Evolutionary conservation across 92 coral and sea anemone species (phyloP), one percentile per base, ranked within the genome.

Genomic region (Plumapathes pennacea): DNA sequence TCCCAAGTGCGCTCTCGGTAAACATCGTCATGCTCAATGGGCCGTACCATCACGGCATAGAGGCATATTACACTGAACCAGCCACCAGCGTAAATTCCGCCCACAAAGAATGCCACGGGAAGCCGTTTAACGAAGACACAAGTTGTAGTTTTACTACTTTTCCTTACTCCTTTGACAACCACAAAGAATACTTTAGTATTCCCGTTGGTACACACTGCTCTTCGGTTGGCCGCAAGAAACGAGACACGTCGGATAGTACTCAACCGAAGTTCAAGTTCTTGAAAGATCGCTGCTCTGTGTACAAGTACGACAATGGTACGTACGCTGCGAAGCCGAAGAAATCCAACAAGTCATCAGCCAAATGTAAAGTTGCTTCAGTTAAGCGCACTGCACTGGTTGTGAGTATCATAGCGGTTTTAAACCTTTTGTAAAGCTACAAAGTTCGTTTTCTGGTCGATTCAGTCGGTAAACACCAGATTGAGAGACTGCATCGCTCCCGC

Each of bases 41-140:
- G 32, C 81, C 81, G 1, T 74, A 74, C 20, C 74, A 74, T 34
- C 81, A 74, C 37, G 81, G 81, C 2, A 58, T 64, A 2, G 67
- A 74, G 15, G 74, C 50, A 7, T 64, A 48, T 41, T 64, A 63
- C 74, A 25, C 53, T 40, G 25, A 29, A n/a, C 13, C 13, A 38
- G 81, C 81, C 17, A 12, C 38, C 10, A 64, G 52, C 48, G 53
- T 31, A 3, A 30, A 74, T 34, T 74, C 67, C 28, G 21, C 11
- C 3, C 74, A 74, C 81, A 64, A 40, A 32, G 74, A 74, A 49
- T 55, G 75, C 21, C 47, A 45, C 56, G 65, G 54, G 6, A 55
- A 55, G 33, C 75, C 66, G 11, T 43, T 32, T 46, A 45, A 68
- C 46, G 57, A 68, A 32, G 66, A 68, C 56, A 19, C 3, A 24